phyloP scores from a whole-genome alignment of 2,888 invertebrate genomes.

The Seira ritae region DNA sequence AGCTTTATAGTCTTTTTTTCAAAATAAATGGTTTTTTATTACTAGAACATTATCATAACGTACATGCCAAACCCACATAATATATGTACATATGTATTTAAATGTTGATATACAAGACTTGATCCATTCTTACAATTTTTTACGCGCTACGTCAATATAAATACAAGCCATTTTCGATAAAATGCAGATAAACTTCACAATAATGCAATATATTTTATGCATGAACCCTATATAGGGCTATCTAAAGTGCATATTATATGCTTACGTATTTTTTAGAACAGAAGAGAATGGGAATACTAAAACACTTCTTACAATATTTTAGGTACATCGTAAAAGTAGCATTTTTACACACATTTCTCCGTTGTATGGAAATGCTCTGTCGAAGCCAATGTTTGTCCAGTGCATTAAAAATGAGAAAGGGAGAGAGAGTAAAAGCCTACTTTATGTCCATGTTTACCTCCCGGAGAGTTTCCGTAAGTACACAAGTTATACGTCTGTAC shows the following conservation, averaged over 20 bases:
- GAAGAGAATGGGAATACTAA: no score
- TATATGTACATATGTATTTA: neutral
- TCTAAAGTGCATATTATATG: no score
- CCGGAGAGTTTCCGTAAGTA: no score
- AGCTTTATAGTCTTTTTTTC: slow-evolving; percentile 16
- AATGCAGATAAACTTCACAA: neutral
- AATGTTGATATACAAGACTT: neutral
- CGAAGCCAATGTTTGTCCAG: neutral
- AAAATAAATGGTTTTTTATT: slow-evolving; percentile 53
- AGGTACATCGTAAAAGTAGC: neutral
- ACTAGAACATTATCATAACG: slow-evolving; percentile 23
- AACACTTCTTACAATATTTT: no score
- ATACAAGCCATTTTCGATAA: neutral
- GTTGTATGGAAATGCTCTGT: neutral
- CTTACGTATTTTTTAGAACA: no score
- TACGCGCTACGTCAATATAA: neutral
- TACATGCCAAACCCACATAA: neutral
- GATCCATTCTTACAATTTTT: neutral
- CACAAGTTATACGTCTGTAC: no score
- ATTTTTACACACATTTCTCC: neutral
- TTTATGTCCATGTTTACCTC: no score
- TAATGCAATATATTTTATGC: neutral
- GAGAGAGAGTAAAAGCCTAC: neutral
- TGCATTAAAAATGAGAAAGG: no score
- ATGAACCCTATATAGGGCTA: no score